Evolutionary conservation across 2,888 invertebrate genomes (phyloP).

Genomic region (Drosophila nr. fundita): DNA sequence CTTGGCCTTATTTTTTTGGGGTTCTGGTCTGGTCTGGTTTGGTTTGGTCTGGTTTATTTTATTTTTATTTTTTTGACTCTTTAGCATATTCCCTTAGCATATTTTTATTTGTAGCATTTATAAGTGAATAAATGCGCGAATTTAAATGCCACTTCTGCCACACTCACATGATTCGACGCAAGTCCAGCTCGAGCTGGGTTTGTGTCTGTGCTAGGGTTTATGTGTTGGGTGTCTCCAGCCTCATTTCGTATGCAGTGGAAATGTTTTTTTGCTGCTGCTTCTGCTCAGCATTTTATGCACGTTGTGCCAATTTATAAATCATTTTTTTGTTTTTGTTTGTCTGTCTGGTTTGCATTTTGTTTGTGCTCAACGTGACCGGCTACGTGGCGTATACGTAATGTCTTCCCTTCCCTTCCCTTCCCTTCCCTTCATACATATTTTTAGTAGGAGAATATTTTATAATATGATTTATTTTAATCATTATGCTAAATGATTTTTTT

Average conservation of each 20-base stretch:
- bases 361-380: conserved; percentile 63
- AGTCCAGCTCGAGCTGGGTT: conserved; percentile 4
- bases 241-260: conserved; percentile 79
- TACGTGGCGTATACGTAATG: conserved; percentile 71
- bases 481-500: conserved; percentile 77
- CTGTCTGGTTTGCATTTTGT: conserved; percentile 74
- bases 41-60: conserved; percentile 29
- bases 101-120: conserved; percentile 79
- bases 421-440: conserved; percentile 30
- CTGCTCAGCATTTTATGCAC: conserved; percentile 82
- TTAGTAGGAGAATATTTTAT: conserved; percentile 44
- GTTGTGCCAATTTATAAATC: conserved; percentile 83
- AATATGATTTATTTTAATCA: conserved; percentile 80
- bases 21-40: conserved; percentile 44
- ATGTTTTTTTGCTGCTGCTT: conserved; percentile 49
- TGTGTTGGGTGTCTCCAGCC: conserved; percentile 54
- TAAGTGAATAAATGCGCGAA: conserved; percentile 80
- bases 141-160: conserved; percentile 75
- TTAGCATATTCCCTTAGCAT: conserved; percentile 76
- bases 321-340: conserved; percentile 79
- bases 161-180: conserved; percentile 54
- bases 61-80: conserved; percentile 44
- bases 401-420: conserved; percentile 41
- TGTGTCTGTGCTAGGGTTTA: conserved; percentile 27
- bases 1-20: conserved; percentile 68